A percentile compares a stretch with the other conserved stretches of the same genome.
phyloP scores from a whole-genome alignment of 2,888 invertebrate species.

The Temnothorax unifasciatus region DNA sequence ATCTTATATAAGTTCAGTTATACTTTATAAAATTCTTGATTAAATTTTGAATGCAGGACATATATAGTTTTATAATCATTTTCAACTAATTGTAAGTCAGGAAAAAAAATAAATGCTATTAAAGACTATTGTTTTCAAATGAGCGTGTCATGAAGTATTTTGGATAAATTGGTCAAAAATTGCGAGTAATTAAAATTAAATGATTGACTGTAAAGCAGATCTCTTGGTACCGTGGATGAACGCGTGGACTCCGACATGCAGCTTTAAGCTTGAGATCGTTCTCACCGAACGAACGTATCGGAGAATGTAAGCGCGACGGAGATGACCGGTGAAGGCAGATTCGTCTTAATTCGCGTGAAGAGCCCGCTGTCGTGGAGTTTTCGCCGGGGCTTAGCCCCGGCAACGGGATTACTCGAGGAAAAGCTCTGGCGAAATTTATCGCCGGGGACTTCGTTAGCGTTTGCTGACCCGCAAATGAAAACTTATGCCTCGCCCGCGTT shows the following conservation, averaged over 20 bases:
- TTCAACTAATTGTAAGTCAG: too few species aligned
- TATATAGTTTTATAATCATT: background rate
- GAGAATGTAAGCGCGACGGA: conserved; percentile 16
- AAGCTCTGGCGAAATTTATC: conserved; percentile 79
- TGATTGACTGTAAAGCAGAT: background rate
- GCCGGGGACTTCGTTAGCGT: conserved; percentile 75
- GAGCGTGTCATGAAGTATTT: background rate
- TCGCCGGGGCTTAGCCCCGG: conserved; percentile 63
- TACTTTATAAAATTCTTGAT: background rate
- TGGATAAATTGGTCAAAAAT: background rate
- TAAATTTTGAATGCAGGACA: background rate
- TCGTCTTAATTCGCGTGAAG: conserved; percentile 77
- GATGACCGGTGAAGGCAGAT: conserved; percentile 61
- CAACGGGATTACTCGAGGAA: conserved; percentile 78
- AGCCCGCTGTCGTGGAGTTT: conserved; percentile 71
- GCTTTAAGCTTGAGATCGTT: conserved; percentile 33
- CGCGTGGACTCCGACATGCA: background rate
- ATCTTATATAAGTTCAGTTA: too few species aligned
- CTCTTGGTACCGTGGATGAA: background rate
- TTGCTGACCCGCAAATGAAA: conserved; percentile 74
- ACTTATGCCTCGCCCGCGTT: conserved; percentile 70
- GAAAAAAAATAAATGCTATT: background rate
- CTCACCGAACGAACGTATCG: conserved; percentile 32
- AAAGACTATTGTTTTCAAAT: background rate
- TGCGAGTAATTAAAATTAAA: conserved; percentile 2